Base-by-base conservation (phyloP, 2,113 vertebrate genomes). In the Neolamprologus modestus region DNA sequence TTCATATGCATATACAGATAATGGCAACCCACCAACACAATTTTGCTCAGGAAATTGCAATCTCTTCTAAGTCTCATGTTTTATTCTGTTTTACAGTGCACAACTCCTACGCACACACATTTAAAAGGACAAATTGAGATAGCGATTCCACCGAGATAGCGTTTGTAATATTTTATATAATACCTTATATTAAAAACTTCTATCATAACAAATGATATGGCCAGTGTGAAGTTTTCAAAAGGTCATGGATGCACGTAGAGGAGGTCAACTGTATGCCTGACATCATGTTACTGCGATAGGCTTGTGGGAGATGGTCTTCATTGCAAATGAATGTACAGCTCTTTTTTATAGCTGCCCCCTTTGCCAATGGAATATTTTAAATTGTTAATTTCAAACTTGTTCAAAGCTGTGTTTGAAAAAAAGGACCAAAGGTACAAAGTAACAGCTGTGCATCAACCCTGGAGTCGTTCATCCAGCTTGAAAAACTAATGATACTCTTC, bases 401-500 rank as follows among this genome's bases (percentile, higher is more conserved):
- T 14, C 33, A n/a, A 24, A 83, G 52, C 9, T 5, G 14, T 19
- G 63, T 73, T 37, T 78, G 54, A 82, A 31, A 42, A 52, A 82
- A 55, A 59, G 54, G 71, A 83, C 24, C 17, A 37, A 80, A 78
- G 63, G 63, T 33, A 79, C 85, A 88, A 52, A 37, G 76, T 54
- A 85, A 84, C 91, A 92, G 81, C 83, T 88, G 87, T 42, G 50
- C 53, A 21, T 33, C 47, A 10, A 66, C 40, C 71, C 24, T 13
- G 35, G 66, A 84, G 82, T 66, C 4, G 31, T 84, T 84, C 63
- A 71, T 82, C 68, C 55, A 84, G 84, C 42, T 55, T 80, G 61
- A 83, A 35, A 88, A 87, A 90, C 61, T 50, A 89, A 89, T 86
- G 57, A 82, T 42, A 24, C 42, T 80, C 50, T 37, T 89, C 66